Conservation (phyloP, 2,888 invertebrate species). For the Deladenus siricidicola region DNA sequence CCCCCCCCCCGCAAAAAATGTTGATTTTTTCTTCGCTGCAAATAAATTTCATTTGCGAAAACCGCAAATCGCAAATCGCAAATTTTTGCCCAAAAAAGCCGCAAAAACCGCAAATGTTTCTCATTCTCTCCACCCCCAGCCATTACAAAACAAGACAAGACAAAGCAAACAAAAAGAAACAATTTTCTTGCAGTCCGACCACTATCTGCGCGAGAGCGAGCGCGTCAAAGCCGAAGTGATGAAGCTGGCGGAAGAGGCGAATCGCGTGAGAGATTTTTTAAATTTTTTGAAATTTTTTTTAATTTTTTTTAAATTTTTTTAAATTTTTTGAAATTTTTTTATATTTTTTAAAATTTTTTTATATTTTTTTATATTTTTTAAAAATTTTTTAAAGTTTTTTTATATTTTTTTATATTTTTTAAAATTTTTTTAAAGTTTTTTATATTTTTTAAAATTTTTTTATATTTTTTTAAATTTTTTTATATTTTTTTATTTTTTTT, state of each 20-base stretch:
- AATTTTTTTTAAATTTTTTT: background rate
- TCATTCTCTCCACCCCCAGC: background rate
- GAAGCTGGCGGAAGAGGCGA: conserved; percentile 44
- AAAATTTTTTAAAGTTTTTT: too few relatives aligned
- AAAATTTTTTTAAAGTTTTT: too few relatives aligned
- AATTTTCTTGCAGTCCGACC: conserved; percentile 38
- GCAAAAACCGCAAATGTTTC: background rate
- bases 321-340: too few relatives aligned
- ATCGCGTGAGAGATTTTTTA: conserved; percentile 27
- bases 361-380: too few relatives aligned
- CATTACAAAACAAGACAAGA: background rate
- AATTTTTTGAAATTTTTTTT: background rate
- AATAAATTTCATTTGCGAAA: too few relatives aligned
- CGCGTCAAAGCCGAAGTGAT: conserved; percentile 38
- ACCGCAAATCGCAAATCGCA: too few relatives aligned
- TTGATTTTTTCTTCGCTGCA: background rate
- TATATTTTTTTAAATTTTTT: background rate
- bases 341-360: too few relatives aligned
- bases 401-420: background rate
- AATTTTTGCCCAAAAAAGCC: background rate
- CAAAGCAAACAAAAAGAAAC: background rate
- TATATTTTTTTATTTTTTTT: background rate
- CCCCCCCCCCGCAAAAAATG: background rate
- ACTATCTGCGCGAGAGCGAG: conserved; percentile 41
- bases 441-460: too few relatives aligned